Base-by-base conservation (phyloP, 1,140 invertebrate species). In the Limonius californicus region DNA sequence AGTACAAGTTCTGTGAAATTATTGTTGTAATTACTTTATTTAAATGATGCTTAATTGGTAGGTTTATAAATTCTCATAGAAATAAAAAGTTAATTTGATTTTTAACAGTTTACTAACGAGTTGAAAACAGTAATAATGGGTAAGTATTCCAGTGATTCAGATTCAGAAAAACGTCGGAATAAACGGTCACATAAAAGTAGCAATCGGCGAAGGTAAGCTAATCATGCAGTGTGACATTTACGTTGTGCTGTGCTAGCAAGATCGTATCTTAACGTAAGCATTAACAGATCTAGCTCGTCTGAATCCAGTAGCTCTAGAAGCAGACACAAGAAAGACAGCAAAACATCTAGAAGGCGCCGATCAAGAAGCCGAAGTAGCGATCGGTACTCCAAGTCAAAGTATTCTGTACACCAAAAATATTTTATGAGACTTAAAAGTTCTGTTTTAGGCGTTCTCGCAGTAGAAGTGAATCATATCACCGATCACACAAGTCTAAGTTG, bases 81-180 rank as follows among this genome's bases (percentile, higher is more conserved):
- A n/a, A n/a, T n/a, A n/a, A n/a, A n/a, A n/a, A n/a, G n/a, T n/a
- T n/a, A n/a, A n/a, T n/a, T n/a, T n/a, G n/a, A n/a, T n/a, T n/a
- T n/a, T n/a, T n/a, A n/a, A n/a, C n/a, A n/a, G n/a, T n/a, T n/a
- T n/a, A n/a, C n/a, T n/a, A n/a, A n/a, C n/a, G n/a, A n/a, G n/a
- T n/a, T n/a, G n/a, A n/a, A n/a, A n/a, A n/a, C n/a, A 12, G n/a
- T 12, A n/a, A 14, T 9, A 11, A 74, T 74, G 72, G 70, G 71
- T 70, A 74, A 73, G 66, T 74, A 73, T 69, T 74, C 72, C 8
- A 74, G 70, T 54, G 71, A 73, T 65, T 73, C 72, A 56, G 71
- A 73, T 59, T 68, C 56, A 62, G 70, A 74, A 63, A 74, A 68
- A 63, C 55, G 63, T 30, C 21, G 61, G 21, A 66, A 57, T 63